Percentiles rank a stretch among this genome's conserved stretches.
phyloP scores from a whole-genome alignment of 2,797 vertebrate species.

The Cynopterus sphinx region DNA sequence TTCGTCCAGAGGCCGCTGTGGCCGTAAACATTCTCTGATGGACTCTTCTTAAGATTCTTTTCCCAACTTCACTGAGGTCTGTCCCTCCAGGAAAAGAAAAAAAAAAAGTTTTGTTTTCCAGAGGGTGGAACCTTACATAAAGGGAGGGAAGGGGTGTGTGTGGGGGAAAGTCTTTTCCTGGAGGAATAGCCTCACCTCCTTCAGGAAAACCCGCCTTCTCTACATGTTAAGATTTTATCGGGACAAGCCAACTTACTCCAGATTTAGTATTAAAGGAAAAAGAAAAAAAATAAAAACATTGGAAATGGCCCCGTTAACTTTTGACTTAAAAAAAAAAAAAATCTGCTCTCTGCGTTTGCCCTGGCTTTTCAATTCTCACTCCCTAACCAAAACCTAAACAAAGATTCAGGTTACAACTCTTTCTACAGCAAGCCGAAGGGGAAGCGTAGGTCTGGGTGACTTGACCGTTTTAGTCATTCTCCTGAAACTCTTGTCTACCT shows the following conservation, averaged over 20 bases:
- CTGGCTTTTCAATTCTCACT: slow-evolving; percentile 60
- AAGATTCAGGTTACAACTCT: slow-evolving; percentile 62
- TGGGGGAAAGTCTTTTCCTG: slow-evolving; percentile 68
- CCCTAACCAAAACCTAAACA: slow-evolving; percentile 46
- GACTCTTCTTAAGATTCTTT: slow-evolving; percentile 50
- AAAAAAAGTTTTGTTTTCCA: slow-evolving; percentile 86
- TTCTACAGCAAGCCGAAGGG: background rate
- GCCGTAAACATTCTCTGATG: background rate
- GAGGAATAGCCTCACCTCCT: slow-evolving; percentile 88
- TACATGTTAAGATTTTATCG: slow-evolving; percentile 77
- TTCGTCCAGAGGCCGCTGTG: slow-evolving; percentile 30
- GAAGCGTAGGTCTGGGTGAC: background rate
- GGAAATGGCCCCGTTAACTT: slow-evolving; percentile 20
- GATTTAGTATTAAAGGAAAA: background rate
- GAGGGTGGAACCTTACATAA: slow-evolving; percentile 88
- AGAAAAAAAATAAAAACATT: no score
- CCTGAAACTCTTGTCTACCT: rapidly evolving
- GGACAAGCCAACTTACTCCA: slow-evolving; percentile 58
- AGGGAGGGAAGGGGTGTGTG: slow-evolving; percentile 50
- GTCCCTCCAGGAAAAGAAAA: slow-evolving; percentile 76
- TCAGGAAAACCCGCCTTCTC: slow-evolving; percentile 84
- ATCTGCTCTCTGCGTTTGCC: background rate
- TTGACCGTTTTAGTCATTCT: background rate
- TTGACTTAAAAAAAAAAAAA: background rate
- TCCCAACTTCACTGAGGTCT: slow-evolving; percentile 77